Conservation (phyloP, 2,888 invertebrate genomes). For the Epistrophe grossulariae region DNA sequence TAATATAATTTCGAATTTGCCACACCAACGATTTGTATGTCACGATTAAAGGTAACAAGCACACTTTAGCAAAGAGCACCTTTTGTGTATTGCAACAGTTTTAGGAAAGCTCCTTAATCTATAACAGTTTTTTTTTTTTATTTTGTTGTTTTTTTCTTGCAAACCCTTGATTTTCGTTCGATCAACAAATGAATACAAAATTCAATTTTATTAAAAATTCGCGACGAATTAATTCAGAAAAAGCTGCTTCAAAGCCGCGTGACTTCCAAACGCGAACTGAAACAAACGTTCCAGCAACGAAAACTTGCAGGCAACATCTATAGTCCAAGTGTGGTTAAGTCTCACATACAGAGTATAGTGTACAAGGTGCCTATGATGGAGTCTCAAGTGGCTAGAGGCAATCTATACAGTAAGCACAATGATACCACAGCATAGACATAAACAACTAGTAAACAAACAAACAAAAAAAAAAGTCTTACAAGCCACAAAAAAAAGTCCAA, state of each 20-base stretch:
- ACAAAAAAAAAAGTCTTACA: slow-evolving; percentile 31
- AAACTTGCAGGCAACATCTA: slow-evolving; percentile 60
- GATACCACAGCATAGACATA: slow-evolving; percentile 27
- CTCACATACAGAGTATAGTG: slow-evolving; percentile 25
- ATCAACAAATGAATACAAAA: slow-evolving; percentile 25
- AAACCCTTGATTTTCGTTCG: slow-evolving; percentile 19
- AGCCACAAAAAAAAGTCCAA: slow-evolving; percentile 28
- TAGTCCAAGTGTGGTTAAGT: slow-evolving; percentile 40
- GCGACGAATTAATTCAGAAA: slow-evolving; percentile 61
- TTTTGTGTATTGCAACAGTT: slow-evolving; percentile 40
- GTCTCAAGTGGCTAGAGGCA: slow-evolving; percentile 45
- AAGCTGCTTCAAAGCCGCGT: slow-evolving; percentile 75
- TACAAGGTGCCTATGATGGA: slow-evolving; percentile 63
- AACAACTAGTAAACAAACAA: slow-evolving; percentile 31
- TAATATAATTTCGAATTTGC: slow-evolving; percentile 63
- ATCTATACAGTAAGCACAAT: slow-evolving; percentile 8
- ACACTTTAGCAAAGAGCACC: slow-evolving; percentile 50
- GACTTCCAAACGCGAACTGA: slow-evolving; percentile 78
- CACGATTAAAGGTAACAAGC: slow-evolving; percentile 60
- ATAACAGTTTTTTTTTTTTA: slow-evolving; percentile 58
- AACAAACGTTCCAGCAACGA: slow-evolving; percentile 61
- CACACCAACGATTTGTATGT: slow-evolving; percentile 73
- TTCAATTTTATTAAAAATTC: slow-evolving; percentile 24
- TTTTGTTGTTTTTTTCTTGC: not conserved
- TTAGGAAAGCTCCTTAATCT: slow-evolving; percentile 42